These are phyloP conservation scores for Turnix velox DNA, from an alignment of 2,113 vertebrate species.

Conservation along the genomic window DNA sequence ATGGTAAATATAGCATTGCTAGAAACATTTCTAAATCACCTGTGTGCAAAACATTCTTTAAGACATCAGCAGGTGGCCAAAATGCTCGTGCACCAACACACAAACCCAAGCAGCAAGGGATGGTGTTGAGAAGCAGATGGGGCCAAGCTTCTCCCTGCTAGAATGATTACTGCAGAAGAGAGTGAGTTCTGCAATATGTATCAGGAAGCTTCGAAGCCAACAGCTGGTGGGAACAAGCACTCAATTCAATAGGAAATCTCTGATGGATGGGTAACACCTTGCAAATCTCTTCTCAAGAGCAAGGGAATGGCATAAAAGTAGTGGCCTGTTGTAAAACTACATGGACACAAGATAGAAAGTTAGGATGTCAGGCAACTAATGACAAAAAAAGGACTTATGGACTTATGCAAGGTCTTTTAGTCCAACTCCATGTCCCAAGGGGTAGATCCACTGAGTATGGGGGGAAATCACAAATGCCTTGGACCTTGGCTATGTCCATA, in stretches of 20 bases:
- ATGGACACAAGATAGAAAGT: fast-evolving
- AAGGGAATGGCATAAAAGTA: background rate
- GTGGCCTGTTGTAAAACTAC: background rate
- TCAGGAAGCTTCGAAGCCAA: background rate
- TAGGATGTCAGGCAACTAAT: background rate
- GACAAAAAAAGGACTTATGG: background rate
- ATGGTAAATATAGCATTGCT: background rate
- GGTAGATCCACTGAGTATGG: background rate
- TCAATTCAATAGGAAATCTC: slow-evolving; percentile 9
- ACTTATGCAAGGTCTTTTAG: background rate
- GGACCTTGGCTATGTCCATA: background rate
- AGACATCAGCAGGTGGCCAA: background rate
- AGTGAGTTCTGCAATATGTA: background rate
- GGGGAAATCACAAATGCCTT: fast-evolving
- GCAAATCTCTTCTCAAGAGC: slow-evolving; percentile 21
- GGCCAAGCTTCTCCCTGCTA: background rate
- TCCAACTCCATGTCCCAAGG: background rate
- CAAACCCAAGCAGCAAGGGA: background rate
- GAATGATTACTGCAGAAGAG: background rate
- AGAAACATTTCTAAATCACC: background rate
- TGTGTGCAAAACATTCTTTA: background rate
- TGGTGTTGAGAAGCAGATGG: background rate
- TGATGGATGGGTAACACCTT: slow-evolving; percentile 17
- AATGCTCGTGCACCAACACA: fast-evolving
- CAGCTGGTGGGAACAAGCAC: slow-evolving; percentile 2